Evolutionary conservation across 2,888 invertebrate species (phyloP).

Genomic region (Oscheius sp.): DNA sequence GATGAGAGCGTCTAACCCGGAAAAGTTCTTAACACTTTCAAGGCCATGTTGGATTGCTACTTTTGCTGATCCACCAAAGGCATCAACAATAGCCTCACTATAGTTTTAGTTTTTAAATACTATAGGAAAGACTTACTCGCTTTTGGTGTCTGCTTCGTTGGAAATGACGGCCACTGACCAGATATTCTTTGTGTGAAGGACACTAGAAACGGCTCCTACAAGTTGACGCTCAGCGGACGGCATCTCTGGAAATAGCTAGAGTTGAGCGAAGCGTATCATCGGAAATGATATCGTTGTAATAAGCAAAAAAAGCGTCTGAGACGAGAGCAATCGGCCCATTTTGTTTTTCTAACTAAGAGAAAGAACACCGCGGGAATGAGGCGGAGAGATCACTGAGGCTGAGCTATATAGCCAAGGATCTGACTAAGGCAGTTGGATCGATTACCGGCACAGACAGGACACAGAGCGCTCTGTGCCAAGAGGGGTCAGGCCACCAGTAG

Average conservation of each 20-base stretch:
- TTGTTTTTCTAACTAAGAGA: too few relatives aligned
- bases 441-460: too few relatives aligned
- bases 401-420: too few relatives aligned
- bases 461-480: background rate
- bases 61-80: conserved; percentile 23
- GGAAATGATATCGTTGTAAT: too few relatives aligned
- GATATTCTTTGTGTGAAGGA: conserved; percentile 21
- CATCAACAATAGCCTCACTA: conserved; percentile 29
- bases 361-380: too few relatives aligned
- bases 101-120: background rate
- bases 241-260: too few relatives aligned
- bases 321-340: too few relatives aligned
- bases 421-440: too few relatives aligned
- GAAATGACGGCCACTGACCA: conserved; percentile 39
- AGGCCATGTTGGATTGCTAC: conserved; percentile 25
- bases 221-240: conserved; percentile 36
- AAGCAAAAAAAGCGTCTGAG: too few relatives aligned
- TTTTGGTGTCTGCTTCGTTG: conserved; percentile 22
- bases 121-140: background rate
- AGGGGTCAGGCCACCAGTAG: conserved; percentile 24
- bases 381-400: too few relatives aligned
- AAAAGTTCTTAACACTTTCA: conserved; percentile 12
- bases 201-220: conserved; percentile 32
- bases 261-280: too few relatives aligned
- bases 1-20: conserved; percentile 33